Evolutionary conservation across 2,113 vertebrate species (phyloP).

Genomic region (Alouatta palliata): DNA sequence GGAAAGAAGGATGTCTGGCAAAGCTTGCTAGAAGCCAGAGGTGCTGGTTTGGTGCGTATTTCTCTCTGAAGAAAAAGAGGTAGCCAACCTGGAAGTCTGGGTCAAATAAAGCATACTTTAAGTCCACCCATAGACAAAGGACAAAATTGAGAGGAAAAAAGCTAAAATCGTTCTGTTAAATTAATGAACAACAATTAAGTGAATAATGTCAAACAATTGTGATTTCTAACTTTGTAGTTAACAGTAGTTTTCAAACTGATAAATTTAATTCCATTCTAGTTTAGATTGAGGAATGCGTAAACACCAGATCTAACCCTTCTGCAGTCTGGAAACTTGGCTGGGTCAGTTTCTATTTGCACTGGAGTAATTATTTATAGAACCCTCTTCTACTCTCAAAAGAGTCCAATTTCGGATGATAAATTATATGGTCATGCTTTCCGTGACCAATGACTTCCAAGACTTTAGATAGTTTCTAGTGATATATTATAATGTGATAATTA

Average conservation of each 20-base stretch:
- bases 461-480: slow-evolving; percentile 14
- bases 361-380: background rate
- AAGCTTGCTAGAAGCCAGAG: slow-evolving; percentile 5
- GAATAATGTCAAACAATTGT: background rate
- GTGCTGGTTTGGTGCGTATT: background rate
- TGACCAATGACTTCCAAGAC: background rate
- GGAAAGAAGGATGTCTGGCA: background rate
- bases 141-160: background rate
- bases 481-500: slow-evolving; percentile 7
- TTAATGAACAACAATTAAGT: background rate
- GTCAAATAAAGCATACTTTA: background rate
- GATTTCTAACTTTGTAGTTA: background rate
- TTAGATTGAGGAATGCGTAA: background rate
- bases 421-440: background rate
- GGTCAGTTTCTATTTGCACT: background rate
- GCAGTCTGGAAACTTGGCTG: background rate
- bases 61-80: background rate
- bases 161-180: background rate
- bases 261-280: background rate
- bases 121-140: background rate
- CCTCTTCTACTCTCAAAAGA: background rate
- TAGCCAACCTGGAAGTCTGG: slow-evolving; percentile 4
- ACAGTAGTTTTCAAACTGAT: background rate
- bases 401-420: slow-evolving; percentile 2
- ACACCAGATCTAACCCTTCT: background rate